These are phyloP conservation scores for Heliconius cydno DNA, from an alignment of 2,888 invertebrate species.

Conservation along the genomic window DNA sequence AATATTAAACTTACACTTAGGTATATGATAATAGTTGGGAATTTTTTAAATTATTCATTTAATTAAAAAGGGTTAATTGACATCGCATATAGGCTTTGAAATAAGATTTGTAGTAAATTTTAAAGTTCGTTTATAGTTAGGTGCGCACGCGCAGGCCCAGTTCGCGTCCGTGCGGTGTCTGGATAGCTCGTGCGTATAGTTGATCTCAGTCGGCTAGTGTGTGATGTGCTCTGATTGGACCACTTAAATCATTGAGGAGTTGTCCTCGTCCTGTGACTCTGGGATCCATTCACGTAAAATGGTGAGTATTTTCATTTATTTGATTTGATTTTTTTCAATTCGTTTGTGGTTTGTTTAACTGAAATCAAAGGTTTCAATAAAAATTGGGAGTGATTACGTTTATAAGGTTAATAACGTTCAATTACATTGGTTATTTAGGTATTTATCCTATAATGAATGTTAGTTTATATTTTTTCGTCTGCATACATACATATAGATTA, in stretches of 20 bases:
- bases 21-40: neutral
- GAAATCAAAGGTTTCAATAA: neutral
- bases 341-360: neutral
- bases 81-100: neutral
- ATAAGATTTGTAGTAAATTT: conserved; percentile 30
- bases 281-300: conserved; percentile 58
- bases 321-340: conserved; percentile 1
- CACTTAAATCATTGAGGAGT: conserved; percentile 67
- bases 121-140: conserved; percentile 28
- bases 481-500: no score
- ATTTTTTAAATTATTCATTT: neutral
- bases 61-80: neutral
- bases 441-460: neutral
- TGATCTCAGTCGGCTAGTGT: conserved; percentile 50
- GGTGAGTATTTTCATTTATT: conserved; percentile 57
- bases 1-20: neutral
- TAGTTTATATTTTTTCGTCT: conserved; percentile 1
- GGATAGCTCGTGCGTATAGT: conserved; percentile 61
- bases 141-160: conserved; percentile 54
- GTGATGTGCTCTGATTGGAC: conserved; percentile 70
- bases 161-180: conserved; percentile 62
- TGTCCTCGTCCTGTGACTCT: conserved; percentile 58
- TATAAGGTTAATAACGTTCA: neutral
- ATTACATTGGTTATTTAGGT: neutral
- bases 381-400: neutral